Base-by-base conservation (phyloP, 2,797 vertebrate species). In the Semotilus atromaculatus region DNA sequence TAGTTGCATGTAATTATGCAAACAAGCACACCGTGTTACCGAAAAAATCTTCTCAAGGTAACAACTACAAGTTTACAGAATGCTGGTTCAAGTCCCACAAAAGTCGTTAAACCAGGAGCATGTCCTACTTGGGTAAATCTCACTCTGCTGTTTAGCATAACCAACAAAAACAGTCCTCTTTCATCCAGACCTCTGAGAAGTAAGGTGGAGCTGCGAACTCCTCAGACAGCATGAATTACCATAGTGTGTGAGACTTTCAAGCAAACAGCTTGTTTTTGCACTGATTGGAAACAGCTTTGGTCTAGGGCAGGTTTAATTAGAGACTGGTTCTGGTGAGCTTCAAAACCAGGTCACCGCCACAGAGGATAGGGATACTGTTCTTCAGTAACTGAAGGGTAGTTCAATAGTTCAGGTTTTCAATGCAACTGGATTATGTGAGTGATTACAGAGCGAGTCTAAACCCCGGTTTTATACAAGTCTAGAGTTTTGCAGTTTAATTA, bases 111-210 rank as follows among this genome's bases (percentile, higher is more conserved):
- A 66, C 26, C 60, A 66, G 40, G 77, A 80, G 64, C 40, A 48
- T 80, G 77, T 45, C 60, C 60, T 80, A 66, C 40, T 64, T 80
- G 26, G 2, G 11, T 48, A 60, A 76, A 76, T 76, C 53, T 26
- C 21, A 64, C 43, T 53, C 43, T 64, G 40, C 40, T 68, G 40
- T 68, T 80, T 80, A 53, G 45, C 79, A 70, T 51, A 51, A 70
- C 66, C 79, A 81, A 53, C 77, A 81, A 53, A 68, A 81, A 55
- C 45, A 81, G 66, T 68, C 79, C 64, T 53, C 79, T 67, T 80
- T 80, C 64, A 80, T 79, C 76, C 60, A 29, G 76, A 79, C 58
- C 60, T 79, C 58, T 43, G 60, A 79, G 53, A 76, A 64, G 40
- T 9, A 62, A 64, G 75, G n/a, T 78, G 40, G 79, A 81, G 79